Evolutionary conservation across 2,113 vertebrate genomes (phyloP), one percentile per base, ranked within the genome.

Genomic region (Elachura formosa): DNA sequence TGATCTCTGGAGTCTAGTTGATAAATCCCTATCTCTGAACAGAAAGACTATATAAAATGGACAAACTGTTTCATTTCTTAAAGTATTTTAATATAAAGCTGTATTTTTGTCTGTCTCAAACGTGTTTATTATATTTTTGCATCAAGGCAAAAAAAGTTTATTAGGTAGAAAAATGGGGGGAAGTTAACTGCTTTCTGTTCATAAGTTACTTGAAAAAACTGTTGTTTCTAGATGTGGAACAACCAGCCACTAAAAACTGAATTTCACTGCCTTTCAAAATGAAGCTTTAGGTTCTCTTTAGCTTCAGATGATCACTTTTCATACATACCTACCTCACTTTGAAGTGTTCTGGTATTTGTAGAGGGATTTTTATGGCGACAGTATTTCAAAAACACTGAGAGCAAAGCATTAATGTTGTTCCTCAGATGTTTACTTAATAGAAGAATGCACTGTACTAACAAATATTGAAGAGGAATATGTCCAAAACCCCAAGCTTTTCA

Each of bases 371-470:
- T 78, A 92, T 86, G 11, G 85, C 84, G 29, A 25, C 54, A 25
- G 13, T 66, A 56, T 84, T 89, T 91, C 2, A 3, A 85, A 93
- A 82, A 51, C 56, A 24, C 41, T 28, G 51, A 69, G 23, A 64
- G 55, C 59, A 63, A 87, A 67, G 41, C 29, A 64, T 66, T 59
- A 38, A 43, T 82, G 29, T 87, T 91, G 40, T 88, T 82, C 22
- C 56, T 62, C 79, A 87, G 56, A 34, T 85, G 45, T 93, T 94
- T 93, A 75, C 74, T 63, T 92, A 58, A 29, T 63, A 51, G 46
- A 93, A 73, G 62, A 84, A 66, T 88, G 68, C 54, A 87, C 59
- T 71, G 61, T 93, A 71, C 83, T 89, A 94, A 92, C 66, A 94
- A 89, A 87, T 61, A 29, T 34, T 64, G 80, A 83, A 58, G 49